phyloP scores from a whole-genome alignment of 1,140 invertebrate genomes.

The Cecropterus lyciades region DNA sequence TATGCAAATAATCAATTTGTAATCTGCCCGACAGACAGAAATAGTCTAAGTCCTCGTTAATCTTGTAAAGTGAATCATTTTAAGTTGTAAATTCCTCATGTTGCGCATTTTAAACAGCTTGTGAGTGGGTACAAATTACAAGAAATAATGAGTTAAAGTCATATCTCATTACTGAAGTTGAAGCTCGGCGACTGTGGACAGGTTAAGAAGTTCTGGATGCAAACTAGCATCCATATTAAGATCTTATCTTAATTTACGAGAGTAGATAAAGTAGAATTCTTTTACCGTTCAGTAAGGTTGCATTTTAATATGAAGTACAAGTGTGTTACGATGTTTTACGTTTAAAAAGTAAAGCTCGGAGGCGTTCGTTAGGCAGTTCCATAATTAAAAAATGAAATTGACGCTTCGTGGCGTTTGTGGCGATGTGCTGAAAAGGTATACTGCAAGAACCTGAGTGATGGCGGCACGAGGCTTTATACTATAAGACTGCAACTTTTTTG shows the following conservation, averaged over 20 bases:
- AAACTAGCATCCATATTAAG: conserved; percentile 44
- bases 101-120: conserved; percentile 53
- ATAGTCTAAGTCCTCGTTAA: conserved; percentile 22
- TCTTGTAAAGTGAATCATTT: conserved; percentile 34
- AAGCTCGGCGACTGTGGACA: conserved; percentile 72
- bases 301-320: conserved; percentile 26
- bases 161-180: conserved; percentile 78
- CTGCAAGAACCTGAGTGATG: conserved; percentile 56
- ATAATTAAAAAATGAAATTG: conserved; percentile 83
- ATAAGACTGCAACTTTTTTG: conserved; percentile 30
- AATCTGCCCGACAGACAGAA: conserved; percentile 15
- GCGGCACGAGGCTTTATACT: conserved; percentile 36
- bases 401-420: conserved; percentile 49
- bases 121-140: conserved; percentile 56
- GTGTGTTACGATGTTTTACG: conserved; percentile 32
- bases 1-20: conserved; percentile 15
- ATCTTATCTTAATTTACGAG: conserved; percentile 28
- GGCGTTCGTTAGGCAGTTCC: conserved; percentile 75
- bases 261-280: conserved; percentile 33
- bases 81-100: conserved; percentile 53
- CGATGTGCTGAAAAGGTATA: conserved; percentile 72
- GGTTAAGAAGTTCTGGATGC: conserved; percentile 58
- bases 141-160: conserved; percentile 77
- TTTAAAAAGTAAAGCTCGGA: conserved; percentile 39
- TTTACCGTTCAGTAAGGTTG: conserved; percentile 20